Conservation (phyloP, 2,113 vertebrate species). For the Lagopus muta region DNA sequence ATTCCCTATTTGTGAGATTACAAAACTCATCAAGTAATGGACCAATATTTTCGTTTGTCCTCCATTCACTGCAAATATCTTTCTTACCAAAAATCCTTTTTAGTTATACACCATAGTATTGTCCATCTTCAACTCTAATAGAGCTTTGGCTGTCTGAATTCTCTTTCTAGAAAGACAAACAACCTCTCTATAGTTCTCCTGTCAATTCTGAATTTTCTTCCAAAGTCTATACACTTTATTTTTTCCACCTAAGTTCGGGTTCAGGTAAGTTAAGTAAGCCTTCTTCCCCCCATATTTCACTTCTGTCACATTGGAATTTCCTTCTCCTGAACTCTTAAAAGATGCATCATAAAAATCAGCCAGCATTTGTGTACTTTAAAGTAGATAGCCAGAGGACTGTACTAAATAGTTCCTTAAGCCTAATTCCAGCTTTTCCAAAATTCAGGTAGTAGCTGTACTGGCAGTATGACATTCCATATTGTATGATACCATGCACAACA, state of each 20-base stretch:
- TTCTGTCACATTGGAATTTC: not conserved
- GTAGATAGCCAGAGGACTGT: not conserved
- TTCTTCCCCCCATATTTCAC: not conserved
- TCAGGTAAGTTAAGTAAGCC: not conserved
- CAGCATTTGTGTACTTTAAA: not conserved
- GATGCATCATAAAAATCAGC: not conserved
- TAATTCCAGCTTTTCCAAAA: not conserved
- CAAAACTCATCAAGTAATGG: not conserved
- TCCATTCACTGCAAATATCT: not conserved
- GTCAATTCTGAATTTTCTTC: not conserved
- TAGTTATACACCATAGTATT: not conserved
- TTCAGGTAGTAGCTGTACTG: not conserved
- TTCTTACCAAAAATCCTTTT: not conserved
- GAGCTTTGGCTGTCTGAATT: not conserved
- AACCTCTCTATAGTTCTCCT: not conserved
- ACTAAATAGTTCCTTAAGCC: not conserved
- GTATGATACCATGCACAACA: accelerated
- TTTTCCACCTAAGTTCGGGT: not conserved
- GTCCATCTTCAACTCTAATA: not conserved
- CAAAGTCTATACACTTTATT: not conserved
- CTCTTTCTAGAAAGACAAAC: not conserved
- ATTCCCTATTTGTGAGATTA: not conserved
- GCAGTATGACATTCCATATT: not conserved
- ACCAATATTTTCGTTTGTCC: not conserved
- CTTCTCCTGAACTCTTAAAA: not conserved